phyloP scores from a whole-genome alignment of 30 jellyfish, hydroid and myxozoan genomes.

The Nemopilema nomurai region DNA sequence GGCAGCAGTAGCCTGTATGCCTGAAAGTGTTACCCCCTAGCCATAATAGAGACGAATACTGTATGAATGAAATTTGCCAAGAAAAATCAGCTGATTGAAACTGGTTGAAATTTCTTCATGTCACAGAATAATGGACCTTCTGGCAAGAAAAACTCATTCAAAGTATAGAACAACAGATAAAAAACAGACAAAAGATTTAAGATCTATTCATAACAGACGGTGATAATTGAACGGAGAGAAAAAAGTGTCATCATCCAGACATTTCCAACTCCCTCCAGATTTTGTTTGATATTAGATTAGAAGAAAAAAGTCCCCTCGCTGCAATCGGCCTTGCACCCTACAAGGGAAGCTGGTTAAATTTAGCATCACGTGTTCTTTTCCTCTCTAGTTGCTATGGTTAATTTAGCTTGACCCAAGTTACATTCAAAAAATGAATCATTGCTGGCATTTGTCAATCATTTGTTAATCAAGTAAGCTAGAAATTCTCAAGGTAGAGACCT shows the following conservation, averaged over 20 bases:
- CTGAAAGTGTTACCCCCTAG: constrained; percentile 4
- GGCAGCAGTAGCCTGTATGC: too few relatives aligned
- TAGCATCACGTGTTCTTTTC: too few relatives aligned
- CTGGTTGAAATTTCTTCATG: constrained; percentile 14
- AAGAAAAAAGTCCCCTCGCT: not conserved
- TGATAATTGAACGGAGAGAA: not conserved
- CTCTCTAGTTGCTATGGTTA: not conserved
- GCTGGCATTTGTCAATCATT: too few relatives aligned
- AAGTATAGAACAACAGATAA: not conserved
- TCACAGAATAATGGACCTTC: not conserved
- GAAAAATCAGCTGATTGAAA: too few relatives aligned
- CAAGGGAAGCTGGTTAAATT: not conserved
- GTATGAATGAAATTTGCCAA: not conserved
- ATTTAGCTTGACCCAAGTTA: not conserved
- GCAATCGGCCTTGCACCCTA: not conserved
- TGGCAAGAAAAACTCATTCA: constrained; percentile 8
- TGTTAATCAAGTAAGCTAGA: too few relatives aligned
- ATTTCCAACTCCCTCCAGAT: not conserved
- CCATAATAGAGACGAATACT: not conserved
- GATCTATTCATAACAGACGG: not conserved
- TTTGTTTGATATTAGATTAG: not conserved
- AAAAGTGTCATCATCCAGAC: not conserved
- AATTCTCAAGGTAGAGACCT: too few relatives aligned
- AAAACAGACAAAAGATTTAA: too few relatives aligned
- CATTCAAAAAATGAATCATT: too few relatives aligned